Percentiles rank a stretch among this genome's conserved stretches.
phyloP scores from a whole-genome alignment of 2,113 vertebrate genomes.

The Triplophysa dalaica region DNA sequence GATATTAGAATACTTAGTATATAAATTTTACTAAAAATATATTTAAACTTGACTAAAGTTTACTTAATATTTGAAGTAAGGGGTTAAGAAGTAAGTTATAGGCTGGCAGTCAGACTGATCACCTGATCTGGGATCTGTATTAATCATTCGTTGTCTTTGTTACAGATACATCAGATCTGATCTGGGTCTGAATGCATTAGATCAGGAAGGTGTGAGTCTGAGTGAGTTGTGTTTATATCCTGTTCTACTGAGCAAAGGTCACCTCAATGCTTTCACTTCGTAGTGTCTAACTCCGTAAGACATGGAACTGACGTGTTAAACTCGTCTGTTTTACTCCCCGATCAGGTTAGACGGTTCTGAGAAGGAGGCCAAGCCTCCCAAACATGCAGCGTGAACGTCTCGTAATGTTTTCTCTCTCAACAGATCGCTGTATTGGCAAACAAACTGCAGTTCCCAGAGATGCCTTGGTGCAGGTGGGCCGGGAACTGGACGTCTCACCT shows the following conservation, averaged over 20 bases:
- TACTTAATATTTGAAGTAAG: too few species aligned
- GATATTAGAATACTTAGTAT: too few species aligned
- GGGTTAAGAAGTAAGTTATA: too few species aligned
- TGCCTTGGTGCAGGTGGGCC: constrained; percentile 74
- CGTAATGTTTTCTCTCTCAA: constrained; percentile 25
- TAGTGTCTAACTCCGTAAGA: neutral
- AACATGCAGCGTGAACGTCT: neutral
- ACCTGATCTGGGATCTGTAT: neutral
- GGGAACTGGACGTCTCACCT: constrained; percentile 67
- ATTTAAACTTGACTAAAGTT: too few species aligned
- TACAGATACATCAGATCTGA: constrained; percentile 6
- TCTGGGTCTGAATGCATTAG: constrained; percentile 3
- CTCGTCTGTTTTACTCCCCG: neutral
- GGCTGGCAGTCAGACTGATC: neutral
- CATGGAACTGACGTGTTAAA: neutral
- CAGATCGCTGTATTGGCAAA: constrained; percentile 33
- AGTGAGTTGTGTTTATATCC: constrained; percentile 40
- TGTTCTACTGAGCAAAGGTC: constrained; percentile 52
- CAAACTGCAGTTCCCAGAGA: constrained; percentile 77
- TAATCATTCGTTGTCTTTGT: neutral
- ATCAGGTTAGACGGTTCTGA: neutral
- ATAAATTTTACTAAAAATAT: too few species aligned
- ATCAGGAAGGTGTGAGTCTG: constrained; percentile 22
- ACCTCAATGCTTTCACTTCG: constrained; percentile 29
- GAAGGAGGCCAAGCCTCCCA: neutral